Conservation (phyloP, 2,888 invertebrate genomes). For the Eilema caniola region DNA sequence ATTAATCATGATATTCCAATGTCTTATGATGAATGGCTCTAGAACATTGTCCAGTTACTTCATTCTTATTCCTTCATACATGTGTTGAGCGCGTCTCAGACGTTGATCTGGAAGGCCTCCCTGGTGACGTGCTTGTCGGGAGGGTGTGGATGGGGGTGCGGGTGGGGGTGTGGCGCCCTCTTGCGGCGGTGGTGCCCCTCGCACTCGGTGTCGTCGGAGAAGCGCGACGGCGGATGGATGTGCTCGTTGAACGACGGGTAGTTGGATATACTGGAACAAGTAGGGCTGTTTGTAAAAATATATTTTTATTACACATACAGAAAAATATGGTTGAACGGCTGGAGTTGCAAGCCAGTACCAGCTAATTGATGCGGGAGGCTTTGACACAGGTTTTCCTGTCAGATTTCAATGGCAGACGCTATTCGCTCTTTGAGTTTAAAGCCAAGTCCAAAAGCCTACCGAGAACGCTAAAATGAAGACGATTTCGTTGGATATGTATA, state of each 20-base stretch:
- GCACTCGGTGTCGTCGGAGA: constrained; percentile 92
- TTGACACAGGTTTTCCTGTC: too few species aligned
- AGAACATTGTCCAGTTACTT: constrained; percentile 5
- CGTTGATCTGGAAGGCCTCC: constrained; percentile 93
- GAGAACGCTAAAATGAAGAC: too few species aligned
- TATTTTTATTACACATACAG: neutral
- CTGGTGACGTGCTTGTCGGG: constrained; percentile 81
- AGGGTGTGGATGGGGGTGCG: constrained; percentile 65
- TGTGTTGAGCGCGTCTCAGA: constrained; percentile 77
- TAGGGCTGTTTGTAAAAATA: constrained; percentile 16
- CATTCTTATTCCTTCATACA: constrained; percentile 25
- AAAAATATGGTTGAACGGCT: neutral
- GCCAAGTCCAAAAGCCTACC: too few species aligned
- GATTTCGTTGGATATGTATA: too few species aligned
- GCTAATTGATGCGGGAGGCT: too few species aligned
- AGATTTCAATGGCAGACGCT: too few species aligned
- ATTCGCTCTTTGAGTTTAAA: too few species aligned
- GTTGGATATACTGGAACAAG: constrained; percentile 90
- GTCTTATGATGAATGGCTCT: neutral
- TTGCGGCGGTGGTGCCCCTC: constrained; percentile 82
- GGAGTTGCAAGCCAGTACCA: too few species aligned
- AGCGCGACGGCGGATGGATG: constrained; percentile 94
- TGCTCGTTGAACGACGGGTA: constrained; percentile 93
- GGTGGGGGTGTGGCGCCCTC: constrained; percentile 68
- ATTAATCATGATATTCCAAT: neutral